phyloP scores from a whole-genome alignment of 2,113 vertebrate genomes.

The Danionella cerebrum region DNA sequence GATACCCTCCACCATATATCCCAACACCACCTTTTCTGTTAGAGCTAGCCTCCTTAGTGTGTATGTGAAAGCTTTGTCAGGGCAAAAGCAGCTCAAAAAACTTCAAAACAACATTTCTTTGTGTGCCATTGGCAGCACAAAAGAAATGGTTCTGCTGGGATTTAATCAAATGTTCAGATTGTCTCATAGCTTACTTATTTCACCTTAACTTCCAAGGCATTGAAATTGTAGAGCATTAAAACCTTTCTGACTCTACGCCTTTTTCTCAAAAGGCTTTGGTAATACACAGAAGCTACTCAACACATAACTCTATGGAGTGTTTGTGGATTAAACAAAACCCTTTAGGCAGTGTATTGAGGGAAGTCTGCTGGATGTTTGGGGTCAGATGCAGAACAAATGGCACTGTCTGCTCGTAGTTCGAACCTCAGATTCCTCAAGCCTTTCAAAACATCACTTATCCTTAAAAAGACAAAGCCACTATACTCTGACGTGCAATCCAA shows the following conservation, averaged over 20 bases:
- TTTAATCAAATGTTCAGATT: too few species aligned
- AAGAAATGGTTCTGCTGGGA: too few species aligned
- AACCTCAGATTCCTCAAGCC: neutral
- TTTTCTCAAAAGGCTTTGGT: neutral
- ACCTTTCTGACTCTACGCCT: neutral
- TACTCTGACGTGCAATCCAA: neutral
- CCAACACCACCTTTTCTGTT: neutral
- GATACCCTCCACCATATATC: neutral
- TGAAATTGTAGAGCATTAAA: too few species aligned
- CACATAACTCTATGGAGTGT: constrained; percentile 2
- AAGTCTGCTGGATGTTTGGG: neutral
- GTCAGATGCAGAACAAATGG: constrained; percentile 13
- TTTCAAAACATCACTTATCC: neutral
- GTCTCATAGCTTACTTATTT: too few species aligned
- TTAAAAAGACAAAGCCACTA: neutral
- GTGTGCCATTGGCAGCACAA: too few species aligned
- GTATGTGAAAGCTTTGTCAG: too few species aligned
- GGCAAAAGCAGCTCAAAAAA: too few species aligned
- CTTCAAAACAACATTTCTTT: too few species aligned
- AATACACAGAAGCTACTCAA: neutral
- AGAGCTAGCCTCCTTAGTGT: neutral
- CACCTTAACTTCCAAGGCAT: too few species aligned
- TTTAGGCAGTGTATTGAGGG: neutral
- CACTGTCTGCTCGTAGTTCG: neutral
- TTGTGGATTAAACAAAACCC: neutral